phyloP scores from a whole-genome alignment of 2,113 vertebrate genomes.

The Hydrochoerus hydrochaeris region DNA sequence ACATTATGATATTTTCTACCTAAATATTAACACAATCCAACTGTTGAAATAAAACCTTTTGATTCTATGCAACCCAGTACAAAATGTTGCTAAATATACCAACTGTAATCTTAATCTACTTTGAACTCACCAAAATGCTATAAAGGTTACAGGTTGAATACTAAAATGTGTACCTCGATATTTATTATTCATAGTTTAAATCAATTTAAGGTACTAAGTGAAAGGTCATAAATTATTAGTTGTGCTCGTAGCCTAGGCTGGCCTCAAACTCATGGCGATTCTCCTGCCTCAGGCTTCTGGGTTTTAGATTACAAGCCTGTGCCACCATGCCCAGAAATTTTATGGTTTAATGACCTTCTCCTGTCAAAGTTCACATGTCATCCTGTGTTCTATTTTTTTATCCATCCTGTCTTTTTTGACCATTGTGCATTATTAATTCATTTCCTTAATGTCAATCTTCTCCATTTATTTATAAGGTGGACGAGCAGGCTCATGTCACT shows the following conservation, averaged over 20 bases:
- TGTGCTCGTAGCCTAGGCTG: not conserved
- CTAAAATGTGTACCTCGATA: not conserved
- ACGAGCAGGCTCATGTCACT: not conserved
- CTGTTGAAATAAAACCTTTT: constrained; percentile 39
- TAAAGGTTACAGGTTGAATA: not conserved
- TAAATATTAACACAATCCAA: constrained; percentile 23
- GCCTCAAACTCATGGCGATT: not conserved
- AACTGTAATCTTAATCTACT: not conserved
- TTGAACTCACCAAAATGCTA: constrained; percentile 15
- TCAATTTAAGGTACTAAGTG: not conserved
- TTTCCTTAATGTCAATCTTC: not conserved
- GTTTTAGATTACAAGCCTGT: not conserved
- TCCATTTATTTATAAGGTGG: not conserved
- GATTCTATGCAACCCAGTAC: not conserved
- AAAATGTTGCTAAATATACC: not conserved
- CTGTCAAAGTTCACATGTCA: not conserved
- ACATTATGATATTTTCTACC: constrained; percentile 25
- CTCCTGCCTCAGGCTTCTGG: not conserved
- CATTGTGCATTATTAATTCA: not conserved
- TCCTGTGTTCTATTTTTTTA: not conserved
- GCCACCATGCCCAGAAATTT: not conserved
- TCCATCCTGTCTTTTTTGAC: not conserved
- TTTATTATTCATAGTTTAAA: not conserved
- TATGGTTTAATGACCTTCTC: not conserved
- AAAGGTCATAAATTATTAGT: not conserved